A percentile compares a stretch with the other conserved stretches of the same genome.
These are phyloP conservation scores for Smithornis capensis DNA, from an alignment of 2,113 vertebrate species.

Conservation along the genomic window DNA sequence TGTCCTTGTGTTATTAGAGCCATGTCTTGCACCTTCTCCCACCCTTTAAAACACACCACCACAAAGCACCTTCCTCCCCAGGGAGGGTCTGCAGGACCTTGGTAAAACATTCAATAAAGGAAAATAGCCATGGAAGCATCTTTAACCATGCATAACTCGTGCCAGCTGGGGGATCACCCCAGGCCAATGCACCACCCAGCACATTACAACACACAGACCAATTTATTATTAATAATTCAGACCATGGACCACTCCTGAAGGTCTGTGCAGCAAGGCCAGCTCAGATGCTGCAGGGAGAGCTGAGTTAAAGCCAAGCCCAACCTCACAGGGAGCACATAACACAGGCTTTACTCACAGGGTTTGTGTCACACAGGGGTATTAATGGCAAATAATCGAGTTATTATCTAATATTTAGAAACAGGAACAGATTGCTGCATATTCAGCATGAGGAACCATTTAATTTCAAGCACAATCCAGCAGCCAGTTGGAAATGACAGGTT, in stretches of 20 bases:
- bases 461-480: background rate
- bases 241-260: background rate
- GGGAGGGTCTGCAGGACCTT: background rate
- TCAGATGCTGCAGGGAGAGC: background rate
- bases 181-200: background rate
- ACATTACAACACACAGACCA: background rate
- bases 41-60: background rate
- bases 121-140: background rate
- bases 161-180: background rate
- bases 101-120: background rate
- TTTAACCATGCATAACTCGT: background rate
- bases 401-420: background rate
- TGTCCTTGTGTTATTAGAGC: rapidly evolving
- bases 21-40: background rate
- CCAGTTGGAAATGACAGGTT: background rate
- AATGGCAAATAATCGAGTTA: background rate
- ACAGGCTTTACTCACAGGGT: background rate
- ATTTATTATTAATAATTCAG: background rate
- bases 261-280: background rate
- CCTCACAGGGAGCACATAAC: background rate
- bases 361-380: background rate
- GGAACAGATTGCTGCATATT: background rate
- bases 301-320: background rate
- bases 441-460: conserved; percentile 7
- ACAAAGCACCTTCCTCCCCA: background rate